Evolutionary conservation across 2,113 vertebrate species (phyloP).

Genomic region (Microtus pennsylvanicus): DNA sequence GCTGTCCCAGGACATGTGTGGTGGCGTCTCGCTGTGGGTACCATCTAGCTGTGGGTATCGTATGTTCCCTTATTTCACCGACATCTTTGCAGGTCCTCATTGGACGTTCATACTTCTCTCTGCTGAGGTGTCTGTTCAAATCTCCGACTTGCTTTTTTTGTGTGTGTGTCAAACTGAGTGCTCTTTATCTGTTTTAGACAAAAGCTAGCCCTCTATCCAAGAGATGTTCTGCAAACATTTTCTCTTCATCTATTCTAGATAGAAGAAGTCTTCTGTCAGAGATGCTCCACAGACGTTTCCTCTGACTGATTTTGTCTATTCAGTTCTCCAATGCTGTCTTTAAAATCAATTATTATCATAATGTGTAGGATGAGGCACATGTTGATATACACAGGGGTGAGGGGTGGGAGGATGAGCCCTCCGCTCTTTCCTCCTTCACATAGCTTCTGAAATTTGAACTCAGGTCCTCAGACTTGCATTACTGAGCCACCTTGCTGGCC

Average conservation of each 20-base stretch:
- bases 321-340: background rate
- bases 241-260: background rate
- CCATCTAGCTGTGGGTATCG: background rate
- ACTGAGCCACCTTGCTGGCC: background rate
- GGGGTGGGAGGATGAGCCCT: background rate
- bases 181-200: background rate
- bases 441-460: background rate
- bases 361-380: background rate
- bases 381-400: background rate
- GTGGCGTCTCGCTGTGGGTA: no score
- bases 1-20: rapidly evolving
- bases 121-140: background rate
- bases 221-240: background rate
- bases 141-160: background rate
- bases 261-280: background rate
- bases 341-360: background rate
- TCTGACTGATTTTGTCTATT: background rate
- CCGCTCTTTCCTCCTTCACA: background rate
- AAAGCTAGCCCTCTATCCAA: background rate
- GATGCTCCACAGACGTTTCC: background rate
- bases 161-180: background rate
- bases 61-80: background rate
- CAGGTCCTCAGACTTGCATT: background rate
- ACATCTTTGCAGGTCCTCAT: background rate
- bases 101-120: background rate